Percentiles rank a stretch among this genome's conserved stretches.
Evolutionary conservation across 2,113 vertebrate genomes (phyloP).

Genomic region (Apteryx mantelli): DNA sequence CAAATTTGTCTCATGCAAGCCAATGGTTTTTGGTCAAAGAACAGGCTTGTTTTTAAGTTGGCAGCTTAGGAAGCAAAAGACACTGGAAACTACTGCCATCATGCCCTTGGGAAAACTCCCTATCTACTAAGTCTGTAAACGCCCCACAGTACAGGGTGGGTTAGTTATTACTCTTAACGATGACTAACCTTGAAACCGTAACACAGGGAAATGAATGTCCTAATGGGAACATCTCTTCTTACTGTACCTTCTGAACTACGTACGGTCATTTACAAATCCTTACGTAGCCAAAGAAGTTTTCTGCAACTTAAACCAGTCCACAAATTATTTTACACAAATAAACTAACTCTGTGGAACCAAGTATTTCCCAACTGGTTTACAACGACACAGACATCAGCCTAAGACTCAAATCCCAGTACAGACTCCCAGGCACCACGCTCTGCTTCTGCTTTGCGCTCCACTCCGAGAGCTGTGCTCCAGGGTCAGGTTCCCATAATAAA

Average conservation of each 20-base stretch:
- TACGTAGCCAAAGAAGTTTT: neutral
- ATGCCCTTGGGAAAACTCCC: conserved; percentile 7
- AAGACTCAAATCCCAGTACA: neutral
- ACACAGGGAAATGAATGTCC: neutral
- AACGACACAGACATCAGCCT: neutral
- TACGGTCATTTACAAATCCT: neutral
- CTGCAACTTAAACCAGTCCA: neutral
- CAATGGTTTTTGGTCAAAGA: neutral
- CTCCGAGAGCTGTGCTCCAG: rapidly evolving
- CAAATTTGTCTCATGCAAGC: neutral
- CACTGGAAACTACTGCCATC: neutral
- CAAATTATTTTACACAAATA: neutral
- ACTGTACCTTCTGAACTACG: neutral
- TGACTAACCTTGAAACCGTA: neutral
- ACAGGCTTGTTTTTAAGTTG: neutral
- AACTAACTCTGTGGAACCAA: neutral
- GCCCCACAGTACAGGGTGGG: neutral
- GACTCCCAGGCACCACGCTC: neutral
- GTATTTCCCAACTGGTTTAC: neutral
- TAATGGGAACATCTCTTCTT: neutral
- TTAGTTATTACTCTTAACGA: neutral
- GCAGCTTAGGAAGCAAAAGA: neutral
- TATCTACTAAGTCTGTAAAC: neutral
- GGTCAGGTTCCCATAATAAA: rapidly evolving
- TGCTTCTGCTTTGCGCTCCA: neutral